phyloP scores from a whole-genome alignment of 1,140 invertebrate species.

The Drosophila saltans region DNA sequence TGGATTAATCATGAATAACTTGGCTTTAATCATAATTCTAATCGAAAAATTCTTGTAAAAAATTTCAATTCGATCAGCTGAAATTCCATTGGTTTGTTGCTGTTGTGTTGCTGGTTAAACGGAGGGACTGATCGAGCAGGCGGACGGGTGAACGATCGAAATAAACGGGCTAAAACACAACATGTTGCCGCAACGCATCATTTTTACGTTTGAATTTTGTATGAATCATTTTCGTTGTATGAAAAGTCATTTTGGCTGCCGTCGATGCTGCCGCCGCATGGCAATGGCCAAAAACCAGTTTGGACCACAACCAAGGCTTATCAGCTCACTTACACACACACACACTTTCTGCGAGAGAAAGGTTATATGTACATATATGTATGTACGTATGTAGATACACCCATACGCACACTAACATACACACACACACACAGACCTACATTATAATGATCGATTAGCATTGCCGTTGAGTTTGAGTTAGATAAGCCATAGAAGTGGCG shows the following conservation, averaged over 20 bases:
- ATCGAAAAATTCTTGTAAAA: neutral
- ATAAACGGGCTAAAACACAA: neutral
- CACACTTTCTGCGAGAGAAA: slow-evolving; percentile 5
- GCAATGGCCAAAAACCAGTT: slow-evolving; percentile 13
- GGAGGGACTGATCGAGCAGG: neutral
- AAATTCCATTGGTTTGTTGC: neutral
- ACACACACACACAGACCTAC: slow-evolving; percentile 26
- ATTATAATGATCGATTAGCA: slow-evolving; percentile 54
- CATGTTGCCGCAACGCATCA: slow-evolving; percentile 51
- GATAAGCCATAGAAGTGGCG: slow-evolving; percentile 58
- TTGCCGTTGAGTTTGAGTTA: slow-evolving; percentile 51
- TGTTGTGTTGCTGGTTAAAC: neutral
- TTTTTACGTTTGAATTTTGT: slow-evolving; percentile 60
- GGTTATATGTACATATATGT: neutral
- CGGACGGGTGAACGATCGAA: neutral
- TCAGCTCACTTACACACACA: neutral
- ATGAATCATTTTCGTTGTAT: slow-evolving; percentile 51
- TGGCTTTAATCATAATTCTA: neutral
- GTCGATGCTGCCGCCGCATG: neutral
- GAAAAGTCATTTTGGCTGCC: slow-evolving; percentile 7
- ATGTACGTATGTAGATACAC: too few relatives aligned
- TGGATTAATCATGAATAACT: too few relatives aligned
- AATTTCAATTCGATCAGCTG: neutral
- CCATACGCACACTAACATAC: too few relatives aligned
- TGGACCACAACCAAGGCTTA: slow-evolving; percentile 13